These are phyloP conservation scores for Ambastaia sidthimunki DNA, from an alignment of 2,797 vertebrate species.

Conservation along the genomic window DNA sequence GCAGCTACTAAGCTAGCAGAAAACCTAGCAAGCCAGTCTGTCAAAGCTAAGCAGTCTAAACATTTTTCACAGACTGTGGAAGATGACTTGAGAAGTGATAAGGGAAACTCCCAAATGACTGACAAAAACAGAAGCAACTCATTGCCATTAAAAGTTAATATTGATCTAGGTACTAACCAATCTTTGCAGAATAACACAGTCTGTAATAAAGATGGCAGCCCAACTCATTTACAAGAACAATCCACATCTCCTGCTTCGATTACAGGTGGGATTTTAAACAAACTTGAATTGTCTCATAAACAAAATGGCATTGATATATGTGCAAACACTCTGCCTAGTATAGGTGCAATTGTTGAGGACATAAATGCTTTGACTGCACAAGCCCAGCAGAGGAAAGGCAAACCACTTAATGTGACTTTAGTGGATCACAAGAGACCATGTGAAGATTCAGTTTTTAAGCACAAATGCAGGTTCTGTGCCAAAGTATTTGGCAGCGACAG, in stretches of 20 bases:
- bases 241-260: constrained; percentile 80
- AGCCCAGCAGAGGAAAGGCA: constrained; percentile 94
- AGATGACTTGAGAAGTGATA: constrained; percentile 77
- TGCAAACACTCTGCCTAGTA: constrained; percentile 86
- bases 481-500: constrained; percentile 99
- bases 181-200: constrained; percentile 74
- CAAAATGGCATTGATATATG: constrained; percentile 88
- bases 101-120: constrained; percentile 30
- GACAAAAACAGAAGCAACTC: constrained; percentile 60
- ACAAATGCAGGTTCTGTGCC: constrained; percentile 99
- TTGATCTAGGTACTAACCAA: constrained; percentile 75
- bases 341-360: constrained; percentile 92
- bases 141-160: constrained; percentile 70
- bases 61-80: constrained; percentile 34
- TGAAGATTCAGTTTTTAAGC: constrained; percentile 97
- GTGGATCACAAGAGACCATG: constrained; percentile 91
- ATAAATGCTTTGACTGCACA: constrained; percentile 92
- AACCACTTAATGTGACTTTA: constrained; percentile 88
- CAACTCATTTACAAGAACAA: constrained; percentile 39
- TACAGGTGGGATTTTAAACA: constrained; percentile 77
- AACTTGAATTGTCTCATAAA: constrained; percentile 97
- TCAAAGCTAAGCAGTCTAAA: constrained; percentile 86
- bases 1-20: constrained; percentile 96
- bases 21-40: constrained; percentile 97
- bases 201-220: constrained; percentile 84